A percentile compares a stretch with the other conserved stretches of the same genome.
Evolutionary conservation across 2,113 vertebrate species (phyloP).

Genomic region (Otus sunia): DNA sequence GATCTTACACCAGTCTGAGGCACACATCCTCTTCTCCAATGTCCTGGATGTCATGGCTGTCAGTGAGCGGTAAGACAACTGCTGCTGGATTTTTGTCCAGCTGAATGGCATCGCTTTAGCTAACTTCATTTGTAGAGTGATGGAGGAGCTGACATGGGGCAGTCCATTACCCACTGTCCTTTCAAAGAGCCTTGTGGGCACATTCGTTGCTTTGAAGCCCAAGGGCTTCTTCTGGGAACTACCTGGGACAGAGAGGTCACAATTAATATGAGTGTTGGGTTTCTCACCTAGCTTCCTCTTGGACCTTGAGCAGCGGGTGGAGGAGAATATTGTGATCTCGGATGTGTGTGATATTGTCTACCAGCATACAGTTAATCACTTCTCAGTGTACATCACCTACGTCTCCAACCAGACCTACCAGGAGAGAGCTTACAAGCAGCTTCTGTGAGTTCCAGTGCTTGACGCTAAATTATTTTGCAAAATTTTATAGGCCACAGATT

Average conservation of each 20-base stretch:
- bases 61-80: conserved; percentile 85
- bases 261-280: neutral
- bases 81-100: neutral
- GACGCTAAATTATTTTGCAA: neutral
- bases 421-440: conserved; percentile 90
- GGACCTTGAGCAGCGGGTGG: conserved; percentile 92
- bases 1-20: conserved; percentile 88
- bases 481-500: neutral
- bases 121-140: neutral
- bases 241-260: neutral
- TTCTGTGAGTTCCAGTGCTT: conserved; percentile 82
- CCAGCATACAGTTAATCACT: conserved; percentile 82
- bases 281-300: conserved; percentile 83
- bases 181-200: neutral
- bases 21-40: conserved; percentile 97
- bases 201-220: neutral
- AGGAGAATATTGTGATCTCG: conserved; percentile 89
- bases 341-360: conserved; percentile 94
- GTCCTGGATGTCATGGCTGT: conserved; percentile 92
- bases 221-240: neutral
- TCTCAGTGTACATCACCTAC: conserved; percentile 90
- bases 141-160: neutral
- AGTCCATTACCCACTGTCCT: neutral
- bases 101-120: neutral
- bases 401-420: conserved; percentile 98